phyloP scores from a whole-genome alignment of 2,888 invertebrate genomes.

The Drosophila pseudotakahashii region DNA sequence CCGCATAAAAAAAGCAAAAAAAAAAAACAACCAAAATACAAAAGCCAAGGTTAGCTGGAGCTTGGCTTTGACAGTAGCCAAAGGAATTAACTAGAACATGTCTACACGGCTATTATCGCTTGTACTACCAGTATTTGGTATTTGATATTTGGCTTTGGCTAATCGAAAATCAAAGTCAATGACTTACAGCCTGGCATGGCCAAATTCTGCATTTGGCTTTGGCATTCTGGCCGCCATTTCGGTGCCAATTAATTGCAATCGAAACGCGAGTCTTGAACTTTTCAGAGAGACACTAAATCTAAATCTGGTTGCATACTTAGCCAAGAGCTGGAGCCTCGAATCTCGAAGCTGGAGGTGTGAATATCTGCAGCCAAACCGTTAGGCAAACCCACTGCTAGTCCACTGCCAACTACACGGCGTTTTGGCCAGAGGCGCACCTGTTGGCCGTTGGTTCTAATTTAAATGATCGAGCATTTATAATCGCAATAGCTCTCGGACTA shows the following conservation, averaged over 20 bases:
- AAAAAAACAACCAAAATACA: conserved; percentile 28
- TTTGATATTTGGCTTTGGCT: conserved; percentile 59
- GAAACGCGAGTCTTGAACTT: conserved; percentile 72
- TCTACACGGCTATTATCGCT: conserved; percentile 30
- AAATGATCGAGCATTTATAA: conserved; percentile 68
- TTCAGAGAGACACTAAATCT: conserved; percentile 36
- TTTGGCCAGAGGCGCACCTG: conserved; percentile 62
- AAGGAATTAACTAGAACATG: conserved; percentile 75
- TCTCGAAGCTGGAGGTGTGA: conserved; percentile 33
- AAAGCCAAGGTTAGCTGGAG: conserved; percentile 62
- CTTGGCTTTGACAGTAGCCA: conserved; percentile 76
- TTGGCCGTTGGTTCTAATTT: conserved; percentile 71
- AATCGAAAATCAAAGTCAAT: conserved; percentile 81
- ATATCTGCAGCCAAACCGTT: conserved; percentile 61
- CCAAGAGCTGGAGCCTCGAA: not conserved
- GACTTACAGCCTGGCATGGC: conserved; percentile 74
- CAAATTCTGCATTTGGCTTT: conserved; percentile 53
- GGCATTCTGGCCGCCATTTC: conserved; percentile 71
- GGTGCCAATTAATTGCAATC: conserved; percentile 71
- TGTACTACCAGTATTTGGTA: conserved; percentile 42
- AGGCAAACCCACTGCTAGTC: conserved; percentile 28
- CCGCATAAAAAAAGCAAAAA: conserved; percentile 63
- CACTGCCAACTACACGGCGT: conserved; percentile 47
- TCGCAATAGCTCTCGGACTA: conserved; percentile 44
- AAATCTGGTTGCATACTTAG: conserved; percentile 8